phyloP scores from a whole-genome alignment of 2,888 invertebrate genomes.

The Tetramorium bicarinatum region DNA sequence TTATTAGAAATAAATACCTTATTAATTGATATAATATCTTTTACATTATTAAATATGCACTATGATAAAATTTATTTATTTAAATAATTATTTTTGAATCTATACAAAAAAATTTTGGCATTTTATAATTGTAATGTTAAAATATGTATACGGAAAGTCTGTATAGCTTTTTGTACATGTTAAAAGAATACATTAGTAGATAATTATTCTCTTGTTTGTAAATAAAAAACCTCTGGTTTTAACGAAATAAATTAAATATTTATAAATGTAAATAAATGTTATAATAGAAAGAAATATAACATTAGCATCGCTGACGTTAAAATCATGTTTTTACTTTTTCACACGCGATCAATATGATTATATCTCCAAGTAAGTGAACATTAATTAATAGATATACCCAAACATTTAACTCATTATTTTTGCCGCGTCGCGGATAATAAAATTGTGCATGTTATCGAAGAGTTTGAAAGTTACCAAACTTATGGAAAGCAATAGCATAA shows the following conservation, averaged over 20 bases:
- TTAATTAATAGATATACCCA: not conserved
- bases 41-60: not conserved
- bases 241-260: conserved; percentile 8
- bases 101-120: not conserved
- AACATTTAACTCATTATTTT: conserved; percentile 34
- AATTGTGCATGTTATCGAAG: conserved; percentile 2
- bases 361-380: not conserved
- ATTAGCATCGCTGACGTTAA: not conserved
- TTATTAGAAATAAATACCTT: not conserved
- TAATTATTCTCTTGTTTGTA: not conserved
- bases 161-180: not conserved
- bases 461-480: conserved; percentile 28
- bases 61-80: not conserved
- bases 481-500: conserved; percentile 9
- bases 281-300: not conserved
- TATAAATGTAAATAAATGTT: conserved; percentile 6
- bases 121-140: not conserved
- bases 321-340: not conserved
- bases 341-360: not conserved
- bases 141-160: not conserved
- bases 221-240: not conserved
- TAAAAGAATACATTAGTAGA: not conserved
- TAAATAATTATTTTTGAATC: not conserved
- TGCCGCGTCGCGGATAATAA: not conserved
- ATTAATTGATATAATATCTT: not conserved